Base-by-base conservation (phyloP, 1,140 invertebrate species). In the Cydia amplana region DNA sequence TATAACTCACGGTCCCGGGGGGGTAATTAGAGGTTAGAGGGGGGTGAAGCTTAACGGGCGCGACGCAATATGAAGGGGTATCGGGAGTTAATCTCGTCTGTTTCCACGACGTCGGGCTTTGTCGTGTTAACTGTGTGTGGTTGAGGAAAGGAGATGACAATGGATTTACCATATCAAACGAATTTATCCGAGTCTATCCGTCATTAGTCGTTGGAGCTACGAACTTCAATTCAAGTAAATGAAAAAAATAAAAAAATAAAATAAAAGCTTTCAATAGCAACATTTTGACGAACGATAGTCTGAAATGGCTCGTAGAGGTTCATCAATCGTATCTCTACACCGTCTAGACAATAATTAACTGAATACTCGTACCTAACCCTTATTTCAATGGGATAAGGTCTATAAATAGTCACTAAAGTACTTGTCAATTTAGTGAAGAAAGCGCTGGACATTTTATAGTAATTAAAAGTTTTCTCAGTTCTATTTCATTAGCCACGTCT, bases 1-100 rank as follows among this genome's bases (percentile, higher is more conserved):
- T 40, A 40, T 49, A 18, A 55, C 51, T 20, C 64, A 20, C 63
- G 28, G 25, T 67, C 64, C 25, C 23, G 25, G 23, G 64, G 28
- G 64, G 64, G 28, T 67, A 67, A 67, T 67, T 67, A 67, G 28
- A 67, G 64, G 64, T 67, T 32, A 28, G 28, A 16, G 64, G 28
- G 28, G 51, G 51, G 51, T n/a, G 6, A 55, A 55, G 64, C 64
- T 67, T 32, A 67, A 28, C 64, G 20, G 25, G 63, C 64, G 28
- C 25, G 25, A 67, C 25, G 28, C 64, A 67, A 67, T 67, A 67
- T 67, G 64, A 67, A 67, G 64, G 64, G 64, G 64, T 67, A 67
- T 67, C 28, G 64, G 16, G 64, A 40, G 4, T 32, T 67, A 67
- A 67, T 67, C 64, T 64, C 23, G 63, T 16, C 46, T 55, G 51